Percentiles rank a stretch among this genome's conserved stretches.
Conservation (phyloP, 2,113 vertebrate genomes). For the Gila orcuttii region DNA sequence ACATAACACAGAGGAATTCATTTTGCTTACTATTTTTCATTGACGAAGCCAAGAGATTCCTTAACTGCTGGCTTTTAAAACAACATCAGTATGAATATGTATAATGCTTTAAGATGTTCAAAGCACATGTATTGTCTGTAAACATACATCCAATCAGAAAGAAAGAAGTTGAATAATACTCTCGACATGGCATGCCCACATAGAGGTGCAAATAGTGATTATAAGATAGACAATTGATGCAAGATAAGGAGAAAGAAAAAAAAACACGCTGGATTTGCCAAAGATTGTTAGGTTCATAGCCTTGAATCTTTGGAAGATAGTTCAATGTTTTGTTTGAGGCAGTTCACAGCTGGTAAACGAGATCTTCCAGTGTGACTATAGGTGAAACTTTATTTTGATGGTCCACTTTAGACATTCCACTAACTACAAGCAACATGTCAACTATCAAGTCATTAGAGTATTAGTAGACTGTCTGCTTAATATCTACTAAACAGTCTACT, state of each 20-base stretch:
- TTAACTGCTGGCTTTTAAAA: constrained; percentile 82
- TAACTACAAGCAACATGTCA: too few relatives aligned
- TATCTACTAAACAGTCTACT: too few relatives aligned
- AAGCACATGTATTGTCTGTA: not conserved
- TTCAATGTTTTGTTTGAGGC: not conserved
- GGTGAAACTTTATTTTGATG: too few relatives aligned
- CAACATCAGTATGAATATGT: not conserved
- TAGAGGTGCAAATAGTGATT: not conserved
- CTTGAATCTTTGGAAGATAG: not conserved
- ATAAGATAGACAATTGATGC: not conserved
- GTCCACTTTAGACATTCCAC: too few relatives aligned
- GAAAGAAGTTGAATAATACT: not conserved
- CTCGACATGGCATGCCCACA: not conserved
- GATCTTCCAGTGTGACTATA: not conserved
- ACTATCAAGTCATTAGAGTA: too few relatives aligned
- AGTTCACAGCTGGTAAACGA: not conserved
- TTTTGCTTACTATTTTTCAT: constrained; percentile 72
- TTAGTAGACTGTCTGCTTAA: too few relatives aligned
- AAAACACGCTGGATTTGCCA: not conserved
- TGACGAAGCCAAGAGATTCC: constrained; percentile 77
- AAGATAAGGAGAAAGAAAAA: not conserved
- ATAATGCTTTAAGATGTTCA: not conserved
- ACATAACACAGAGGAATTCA: constrained; percentile 76
- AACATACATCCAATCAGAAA: not conserved
- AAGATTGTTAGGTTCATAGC: not conserved